Base-by-base conservation (phyloP, 2,797 vertebrate genomes). In the Manis pentadactyla region DNA sequence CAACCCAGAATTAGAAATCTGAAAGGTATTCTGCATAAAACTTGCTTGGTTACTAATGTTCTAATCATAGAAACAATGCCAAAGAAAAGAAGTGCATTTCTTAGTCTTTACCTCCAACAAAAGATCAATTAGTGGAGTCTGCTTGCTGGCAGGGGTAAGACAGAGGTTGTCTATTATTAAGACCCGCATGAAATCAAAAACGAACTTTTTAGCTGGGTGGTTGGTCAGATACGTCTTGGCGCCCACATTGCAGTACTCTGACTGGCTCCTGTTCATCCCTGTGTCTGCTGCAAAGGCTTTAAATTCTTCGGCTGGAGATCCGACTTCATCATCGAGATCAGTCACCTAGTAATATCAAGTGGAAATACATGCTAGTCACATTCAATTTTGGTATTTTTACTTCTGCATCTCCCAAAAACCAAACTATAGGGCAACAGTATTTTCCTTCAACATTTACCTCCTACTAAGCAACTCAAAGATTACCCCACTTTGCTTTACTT, bases 231-330 rank as follows among this genome's bases (percentile, higher is more conserved):
- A 99, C 0, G 99, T 99, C 98, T 99, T 99, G 94, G 99, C 99
- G 96, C 99, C 99, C 82, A 99, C 99, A 29, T 99, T 99, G 97
- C 99, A 99, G 98, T 99, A 99, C 68, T 99, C 99, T 0, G 99
- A 99, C 1, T 99, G 99, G 98, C 99, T 99, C 97, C 99, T 99
- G 98, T 99, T 99, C 99, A 99, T 99, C 14, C 99, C 99, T 0
- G 99, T 99, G 98, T 99, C 99, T 4, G 98, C 99, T 0, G 99
- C 98, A 74, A 99, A 99, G 12, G 99, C 99, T 97, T 99, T 99
- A 97, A 99, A 99, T 97, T 99, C 99, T 97, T 99, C 99, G 1
- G 99, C 99, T 90, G 99, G 99, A 81, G 99, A 99, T 6, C 99
- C 99, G 0, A 99, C 99, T 94, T 99, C 99, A 57, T 99, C 99